These are phyloP conservation scores for Saccostrea echinata DNA, from an alignment of 1,140 invertebrate species.

Conservation along the genomic window DNA sequence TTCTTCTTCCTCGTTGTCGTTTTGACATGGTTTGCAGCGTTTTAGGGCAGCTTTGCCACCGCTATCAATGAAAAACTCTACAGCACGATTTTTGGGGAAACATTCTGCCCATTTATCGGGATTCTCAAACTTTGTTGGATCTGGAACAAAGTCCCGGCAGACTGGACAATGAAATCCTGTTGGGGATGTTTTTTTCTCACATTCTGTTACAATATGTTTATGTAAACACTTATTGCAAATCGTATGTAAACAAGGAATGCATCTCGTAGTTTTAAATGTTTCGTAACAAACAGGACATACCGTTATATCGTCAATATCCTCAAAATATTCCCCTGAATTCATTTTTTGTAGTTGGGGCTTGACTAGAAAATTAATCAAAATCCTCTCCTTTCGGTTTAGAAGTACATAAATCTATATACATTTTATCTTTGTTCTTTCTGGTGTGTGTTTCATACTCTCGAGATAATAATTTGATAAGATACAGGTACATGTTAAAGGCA, in stretches of 20 bases:
- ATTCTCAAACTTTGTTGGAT: neutral
- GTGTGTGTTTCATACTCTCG: no score
- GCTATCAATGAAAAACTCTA: neutral
- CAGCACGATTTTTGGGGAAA: neutral
- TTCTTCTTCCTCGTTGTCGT: neutral
- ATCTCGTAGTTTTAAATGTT: neutral
- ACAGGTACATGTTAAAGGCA: no score
- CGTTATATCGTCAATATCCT: no score
- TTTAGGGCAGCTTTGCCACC: neutral
- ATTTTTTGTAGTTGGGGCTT: no score
- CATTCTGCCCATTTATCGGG: neutral
- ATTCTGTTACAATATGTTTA: neutral
- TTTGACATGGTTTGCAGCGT: neutral
- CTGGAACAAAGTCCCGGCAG: neutral
- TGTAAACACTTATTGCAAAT: neutral
- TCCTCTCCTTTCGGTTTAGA: no score
- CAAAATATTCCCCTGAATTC: no score
- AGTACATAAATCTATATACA: no score
- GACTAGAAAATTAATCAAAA: no score
- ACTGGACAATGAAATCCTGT: neutral
- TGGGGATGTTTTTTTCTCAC: neutral
- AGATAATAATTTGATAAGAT: no score
- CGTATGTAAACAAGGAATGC: neutral
- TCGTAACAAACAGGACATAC: neutral
- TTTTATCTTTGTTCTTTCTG: no score